phyloP scores from a whole-genome alignment of 1,140 invertebrate genomes.

The Brachionus manjavacas region DNA sequence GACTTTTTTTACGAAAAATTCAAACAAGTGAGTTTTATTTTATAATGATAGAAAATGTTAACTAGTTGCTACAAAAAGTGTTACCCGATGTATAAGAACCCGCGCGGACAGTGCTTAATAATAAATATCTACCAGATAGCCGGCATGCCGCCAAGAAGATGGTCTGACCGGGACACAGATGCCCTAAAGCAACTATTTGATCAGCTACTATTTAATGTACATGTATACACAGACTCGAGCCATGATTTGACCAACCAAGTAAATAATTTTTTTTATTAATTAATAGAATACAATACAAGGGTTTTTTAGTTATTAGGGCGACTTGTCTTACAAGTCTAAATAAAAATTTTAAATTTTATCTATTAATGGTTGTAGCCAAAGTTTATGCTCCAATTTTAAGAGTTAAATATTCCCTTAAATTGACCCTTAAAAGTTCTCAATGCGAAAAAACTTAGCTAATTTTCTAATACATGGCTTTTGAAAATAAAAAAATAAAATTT shows the following conservation, averaged over 20 bases:
- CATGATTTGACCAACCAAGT: neutral
- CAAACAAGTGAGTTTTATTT: constrained; percentile 9
- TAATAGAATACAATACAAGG: no score
- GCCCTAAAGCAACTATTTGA: constrained; percentile 22
- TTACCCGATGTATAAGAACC: constrained; percentile 40
- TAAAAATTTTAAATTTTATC: no score
- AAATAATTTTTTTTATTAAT: neutral
- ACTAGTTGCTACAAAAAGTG: neutral
- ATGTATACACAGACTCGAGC: constrained; percentile 25
- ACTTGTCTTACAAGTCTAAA: no score
- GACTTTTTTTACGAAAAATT: constrained; percentile 41
- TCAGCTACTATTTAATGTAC: neutral
- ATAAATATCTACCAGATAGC: constrained; percentile 42
- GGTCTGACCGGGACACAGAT: constrained; percentile 24
- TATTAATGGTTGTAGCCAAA: no score
- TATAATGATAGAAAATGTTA: neutral
- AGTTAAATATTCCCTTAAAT: no score
- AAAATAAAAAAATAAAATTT: no score
- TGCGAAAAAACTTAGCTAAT: no score
- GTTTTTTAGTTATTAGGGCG: no score
- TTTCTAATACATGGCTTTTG: no score
- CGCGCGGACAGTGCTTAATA: constrained; percentile 37
- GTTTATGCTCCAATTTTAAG: no score
- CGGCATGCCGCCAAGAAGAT: constrained; percentile 27
- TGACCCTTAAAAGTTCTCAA: no score